Base-by-base conservation (phyloP, 1,140 invertebrate species). In the Cydia fagiglandana region DNA sequence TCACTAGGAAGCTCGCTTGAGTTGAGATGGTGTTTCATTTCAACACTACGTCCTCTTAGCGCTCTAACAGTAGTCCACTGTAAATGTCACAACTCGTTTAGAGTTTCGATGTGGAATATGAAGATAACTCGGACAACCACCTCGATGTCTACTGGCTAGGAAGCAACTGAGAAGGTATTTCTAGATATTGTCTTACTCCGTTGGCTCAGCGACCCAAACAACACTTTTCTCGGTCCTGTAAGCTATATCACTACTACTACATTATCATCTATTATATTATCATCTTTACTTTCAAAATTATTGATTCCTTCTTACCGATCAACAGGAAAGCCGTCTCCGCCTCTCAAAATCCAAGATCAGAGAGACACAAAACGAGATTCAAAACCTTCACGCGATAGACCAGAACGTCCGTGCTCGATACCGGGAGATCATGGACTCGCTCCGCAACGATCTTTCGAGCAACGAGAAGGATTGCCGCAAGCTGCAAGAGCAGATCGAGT, bases 401-500 rank as follows among this genome's bases (percentile, higher is more conserved):
- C 78, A 88, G 10, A 85, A 86, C 73, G 86, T 90, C 38, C 78
- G 83, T n/a, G 2, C 45, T 0, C 85, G 84, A 64, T 91, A 92
- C 75, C 79, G 82, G 0, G 83, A 89, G 74, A 82, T 92, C 38
- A 88, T 92, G 87, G 86, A 90, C 1, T 81, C 85, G 0, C 80
- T 92, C 2, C 81, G 84, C 1, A 78, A 38, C 2, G 91, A 92
- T 75, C 79, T 92, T 76, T 73, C 80, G 4, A 76, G 34, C 74
- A 91, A 88, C 73, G 89, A 92, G 81, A 87, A 80, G 74, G 91
- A 92, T 75, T 91, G 89, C 78, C 88, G 85, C 79, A 85, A 82
- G 45, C 81, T 92, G 6, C 91, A 91, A 77, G 88, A 90, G 41
- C 88, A 90, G 81, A 92, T 92, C 41, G 91, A 92, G 75, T 91